These are phyloP conservation scores for Achatina immaculata DNA, from an alignment of 1,140 invertebrate species.

Conservation along the genomic window DNA sequence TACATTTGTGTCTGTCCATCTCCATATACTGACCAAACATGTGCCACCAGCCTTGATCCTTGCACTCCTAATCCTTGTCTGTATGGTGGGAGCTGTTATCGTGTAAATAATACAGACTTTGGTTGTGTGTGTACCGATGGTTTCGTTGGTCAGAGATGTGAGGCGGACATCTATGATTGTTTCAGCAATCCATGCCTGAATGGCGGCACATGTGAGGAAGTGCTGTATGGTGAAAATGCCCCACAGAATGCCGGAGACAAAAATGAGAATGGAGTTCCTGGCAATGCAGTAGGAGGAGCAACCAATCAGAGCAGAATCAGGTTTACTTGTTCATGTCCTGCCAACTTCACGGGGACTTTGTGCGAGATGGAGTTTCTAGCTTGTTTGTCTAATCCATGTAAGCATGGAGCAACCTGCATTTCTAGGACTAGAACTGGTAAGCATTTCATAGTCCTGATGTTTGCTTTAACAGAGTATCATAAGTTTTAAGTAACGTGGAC, in stretches of 20 bases:
- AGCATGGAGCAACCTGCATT: slow-evolving; percentile 7
- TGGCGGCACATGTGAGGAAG: slow-evolving; percentile 57
- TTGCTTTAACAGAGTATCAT: too few relatives aligned
- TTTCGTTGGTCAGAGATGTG: slow-evolving; percentile 36
- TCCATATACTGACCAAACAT: slow-evolving; percentile 42
- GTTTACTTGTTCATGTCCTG: slow-evolving; percentile 14
- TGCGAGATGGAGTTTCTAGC: neutral
- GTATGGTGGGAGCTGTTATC: slow-evolving; percentile 50
- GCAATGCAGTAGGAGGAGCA: neutral
- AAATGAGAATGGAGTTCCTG: too few relatives aligned
- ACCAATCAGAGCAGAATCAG: too few relatives aligned
- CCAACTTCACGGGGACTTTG: slow-evolving; percentile 16
- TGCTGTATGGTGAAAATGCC: neutral
- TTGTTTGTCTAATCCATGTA: slow-evolving; percentile 11
- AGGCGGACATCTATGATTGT: slow-evolving; percentile 57
- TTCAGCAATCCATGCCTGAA: slow-evolving; percentile 59
- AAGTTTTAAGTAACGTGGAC: too few relatives aligned
- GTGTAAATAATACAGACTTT: slow-evolving; percentile 26
- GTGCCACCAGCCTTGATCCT: slow-evolving; percentile 49
- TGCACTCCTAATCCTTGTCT: slow-evolving; percentile 53
- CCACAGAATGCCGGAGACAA: neutral
- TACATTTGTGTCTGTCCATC: slow-evolving; percentile 83
- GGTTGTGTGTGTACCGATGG: slow-evolving; percentile 38
- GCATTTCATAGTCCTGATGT: too few relatives aligned
- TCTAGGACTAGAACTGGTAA: neutral